Percentiles rank a stretch among this genome's conserved stretches.
Conservation (phyloP, 2,888 invertebrate genomes). For the Drosophila longiperda region DNA sequence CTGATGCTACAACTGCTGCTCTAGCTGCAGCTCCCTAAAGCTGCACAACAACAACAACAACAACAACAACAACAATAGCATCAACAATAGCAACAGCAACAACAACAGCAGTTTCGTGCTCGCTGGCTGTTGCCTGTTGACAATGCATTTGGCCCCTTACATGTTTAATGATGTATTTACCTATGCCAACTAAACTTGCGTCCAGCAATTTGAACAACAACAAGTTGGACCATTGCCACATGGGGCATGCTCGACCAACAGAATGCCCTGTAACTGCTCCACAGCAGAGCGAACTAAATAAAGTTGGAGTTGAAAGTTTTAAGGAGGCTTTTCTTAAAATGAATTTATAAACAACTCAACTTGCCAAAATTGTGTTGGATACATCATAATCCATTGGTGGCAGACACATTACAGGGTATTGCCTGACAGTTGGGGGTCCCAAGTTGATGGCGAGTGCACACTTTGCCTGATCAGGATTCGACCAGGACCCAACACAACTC, state of each 20-base stretch:
- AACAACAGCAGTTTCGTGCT: constrained; percentile 43
- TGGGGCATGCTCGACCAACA: background rate
- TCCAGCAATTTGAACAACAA: constrained; percentile 9
- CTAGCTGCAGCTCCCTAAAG: constrained; percentile 14
- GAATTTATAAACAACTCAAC: background rate
- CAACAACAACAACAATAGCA: background rate
- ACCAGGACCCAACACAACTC: constrained; percentile 9
- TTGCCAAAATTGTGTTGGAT: background rate
- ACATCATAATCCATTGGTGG: background rate
- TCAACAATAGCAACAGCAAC: background rate
- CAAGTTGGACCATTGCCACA: constrained; percentile 2
- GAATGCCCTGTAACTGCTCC: background rate
- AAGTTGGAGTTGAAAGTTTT: background rate
- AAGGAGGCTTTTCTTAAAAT: background rate
- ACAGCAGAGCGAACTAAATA: background rate
- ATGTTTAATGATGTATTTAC: constrained; percentile 79
- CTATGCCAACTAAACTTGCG: constrained; percentile 74
- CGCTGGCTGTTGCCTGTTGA: constrained; percentile 71
- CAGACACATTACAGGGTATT: constrained; percentile 6
- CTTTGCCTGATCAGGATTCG: background rate
- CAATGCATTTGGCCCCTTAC: constrained; percentile 74
- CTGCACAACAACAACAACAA: constrained; percentile 21
- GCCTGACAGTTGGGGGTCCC: background rate
- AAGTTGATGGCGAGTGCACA: constrained; percentile 6
- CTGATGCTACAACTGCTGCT: constrained; percentile 9